Conservation (phyloP, 2,113 vertebrate genomes). For the Trematomus loennbergii region DNA sequence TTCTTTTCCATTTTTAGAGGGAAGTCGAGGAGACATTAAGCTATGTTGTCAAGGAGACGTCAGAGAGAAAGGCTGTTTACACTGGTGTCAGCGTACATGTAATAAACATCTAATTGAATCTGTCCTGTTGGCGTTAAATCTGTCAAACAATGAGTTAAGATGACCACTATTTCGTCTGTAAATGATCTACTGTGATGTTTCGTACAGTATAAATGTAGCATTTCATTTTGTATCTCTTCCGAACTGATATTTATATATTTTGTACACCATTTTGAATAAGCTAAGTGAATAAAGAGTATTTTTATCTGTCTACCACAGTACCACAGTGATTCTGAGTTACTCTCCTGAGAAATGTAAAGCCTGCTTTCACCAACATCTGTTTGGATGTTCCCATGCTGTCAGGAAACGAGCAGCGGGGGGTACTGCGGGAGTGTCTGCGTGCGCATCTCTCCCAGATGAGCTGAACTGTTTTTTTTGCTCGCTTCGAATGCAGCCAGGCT, state of each 20-base stretch:
- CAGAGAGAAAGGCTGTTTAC: constrained; percentile 7
- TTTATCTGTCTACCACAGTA: not conserved
- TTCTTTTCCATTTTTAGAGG: constrained; percentile 17
- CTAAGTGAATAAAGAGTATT: constrained; percentile 57
- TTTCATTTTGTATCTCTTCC: constrained; percentile 7
- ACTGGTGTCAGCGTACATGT: not conserved
- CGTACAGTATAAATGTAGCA: constrained; percentile 18
- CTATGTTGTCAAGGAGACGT: constrained; percentile 7
- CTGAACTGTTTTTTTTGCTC: too few species aligned
- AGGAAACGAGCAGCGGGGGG: too few species aligned
- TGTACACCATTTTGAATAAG: constrained; percentile 25
- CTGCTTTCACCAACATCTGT: constrained; percentile 8
- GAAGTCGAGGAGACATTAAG: constrained; percentile 32
- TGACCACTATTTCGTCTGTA: not conserved
- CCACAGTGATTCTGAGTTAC: not conserved
- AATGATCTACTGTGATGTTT: constrained; percentile 14
- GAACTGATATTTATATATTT: constrained; percentile 38
- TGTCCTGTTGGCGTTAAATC: constrained; percentile 18
- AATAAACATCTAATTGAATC: not conserved
- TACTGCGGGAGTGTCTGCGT: too few species aligned
- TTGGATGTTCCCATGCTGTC: constrained; percentile 42
- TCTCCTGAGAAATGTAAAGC: not conserved
- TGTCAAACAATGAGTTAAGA: not conserved
- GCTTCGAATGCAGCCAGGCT: too few species aligned
- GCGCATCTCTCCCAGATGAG: too few species aligned